Conservation (phyloP, 2,888 invertebrate species). For the Drosophila leonis region DNA sequence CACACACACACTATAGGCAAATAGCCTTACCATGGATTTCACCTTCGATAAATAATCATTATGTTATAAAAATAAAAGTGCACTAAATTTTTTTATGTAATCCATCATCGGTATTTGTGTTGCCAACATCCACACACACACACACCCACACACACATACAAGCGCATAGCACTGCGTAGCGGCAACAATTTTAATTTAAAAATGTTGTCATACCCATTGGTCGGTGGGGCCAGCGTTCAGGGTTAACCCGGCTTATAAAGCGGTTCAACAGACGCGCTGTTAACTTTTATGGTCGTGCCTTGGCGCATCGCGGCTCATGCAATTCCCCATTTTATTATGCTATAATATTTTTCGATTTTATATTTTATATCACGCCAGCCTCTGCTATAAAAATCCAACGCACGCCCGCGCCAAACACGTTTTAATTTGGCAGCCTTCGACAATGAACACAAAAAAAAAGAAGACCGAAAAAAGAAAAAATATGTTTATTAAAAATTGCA, state of each 20-base stretch:
- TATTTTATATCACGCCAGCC: slow-evolving; percentile 59
- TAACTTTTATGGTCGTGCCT: slow-evolving; percentile 68
- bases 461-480: slow-evolving; percentile 19
- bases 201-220: slow-evolving; percentile 72
- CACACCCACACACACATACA: slow-evolving; percentile 9
- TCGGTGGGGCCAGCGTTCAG: slow-evolving; percentile 30
- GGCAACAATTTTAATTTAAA: slow-evolving; percentile 75
- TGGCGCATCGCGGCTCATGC: slow-evolving; percentile 37
- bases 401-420: slow-evolving; percentile 33
- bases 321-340: slow-evolving; percentile 71
- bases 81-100: slow-evolving; percentile 78
- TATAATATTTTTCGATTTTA: slow-evolving; percentile 79
- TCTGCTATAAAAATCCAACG: slow-evolving; percentile 40
- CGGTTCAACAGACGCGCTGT: slow-evolving; percentile 69
- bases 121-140: slow-evolving; percentile 13
- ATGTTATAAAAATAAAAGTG: slow-evolving; percentile 65
- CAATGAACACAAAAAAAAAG: slow-evolving; percentile 3
- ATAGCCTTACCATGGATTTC: slow-evolving; percentile 23
- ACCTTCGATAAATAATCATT: slow-evolving; percentile 66
- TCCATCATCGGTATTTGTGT: slow-evolving; percentile 70
- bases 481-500: slow-evolving; percentile 43
- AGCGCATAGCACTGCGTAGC: slow-evolving; percentile 1
- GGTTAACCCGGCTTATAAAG: slow-evolving; percentile 67
- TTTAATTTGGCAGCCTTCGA: slow-evolving; percentile 52
- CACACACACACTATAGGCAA: slow-evolving; percentile 18